Conservation (phyloP, 1,140 invertebrate genomes). For the Drepana arcuata region DNA sequence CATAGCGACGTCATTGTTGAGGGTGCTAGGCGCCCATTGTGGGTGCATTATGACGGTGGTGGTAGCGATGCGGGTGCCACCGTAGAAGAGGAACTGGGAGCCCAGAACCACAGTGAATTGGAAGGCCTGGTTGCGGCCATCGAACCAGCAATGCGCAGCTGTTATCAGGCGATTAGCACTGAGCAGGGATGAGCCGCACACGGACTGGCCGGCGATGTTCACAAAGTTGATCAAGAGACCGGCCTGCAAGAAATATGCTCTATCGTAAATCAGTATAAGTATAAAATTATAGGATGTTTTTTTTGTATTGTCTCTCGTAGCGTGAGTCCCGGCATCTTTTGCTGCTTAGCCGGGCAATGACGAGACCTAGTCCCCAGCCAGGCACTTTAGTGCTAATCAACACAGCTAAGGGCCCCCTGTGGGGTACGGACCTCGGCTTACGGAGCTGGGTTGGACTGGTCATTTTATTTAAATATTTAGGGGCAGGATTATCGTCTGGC, state of each 20-base stretch:
- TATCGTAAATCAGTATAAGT: no score
- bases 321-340: no score
- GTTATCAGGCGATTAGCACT: conserved; percentile 23
- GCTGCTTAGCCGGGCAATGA: no score
- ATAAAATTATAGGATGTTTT: no score
- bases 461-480: no score
- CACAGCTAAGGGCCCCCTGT: no score
- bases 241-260: conserved; percentile 21
- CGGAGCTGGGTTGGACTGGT: no score
- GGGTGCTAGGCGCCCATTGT: conserved; percentile 12
- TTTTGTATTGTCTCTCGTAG: no score
- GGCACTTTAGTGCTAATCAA: no score
- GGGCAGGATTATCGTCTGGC: no score
- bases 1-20: conserved; percentile 54
- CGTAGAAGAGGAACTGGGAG: conserved; percentile 23
- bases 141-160: conserved; percentile 33
- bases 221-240: conserved; percentile 25
- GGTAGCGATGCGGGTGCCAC: conserved; percentile 22
- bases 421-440: no score
- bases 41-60: conserved; percentile 24
- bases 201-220: conserved; percentile 14
- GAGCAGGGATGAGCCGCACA: conserved; percentile 26
- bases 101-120: conserved; percentile 29
- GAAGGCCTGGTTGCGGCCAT: conserved; percentile 15
- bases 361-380: no score